A percentile compares a stretch with the other conserved stretches of the same genome.
Conservation (phyloP, 2,888 invertebrate species). For the Plagiodera versicolora region DNA sequence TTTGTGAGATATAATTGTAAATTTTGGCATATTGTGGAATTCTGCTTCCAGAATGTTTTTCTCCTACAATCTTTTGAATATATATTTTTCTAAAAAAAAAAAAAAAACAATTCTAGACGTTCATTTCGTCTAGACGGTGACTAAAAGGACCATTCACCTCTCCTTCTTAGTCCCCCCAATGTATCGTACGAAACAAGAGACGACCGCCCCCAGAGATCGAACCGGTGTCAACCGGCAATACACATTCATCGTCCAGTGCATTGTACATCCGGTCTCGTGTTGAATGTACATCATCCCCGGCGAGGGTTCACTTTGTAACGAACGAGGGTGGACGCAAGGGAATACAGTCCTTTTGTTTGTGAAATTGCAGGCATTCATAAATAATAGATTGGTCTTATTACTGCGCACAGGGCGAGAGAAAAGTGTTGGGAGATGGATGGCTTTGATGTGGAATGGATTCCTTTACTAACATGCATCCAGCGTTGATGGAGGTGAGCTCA, state of each 20-base stretch:
- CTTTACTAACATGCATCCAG: not conserved
- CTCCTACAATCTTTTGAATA: no score
- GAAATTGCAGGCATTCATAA: not conserved
- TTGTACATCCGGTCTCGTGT: constrained; percentile 29
- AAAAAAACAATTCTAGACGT: no score
- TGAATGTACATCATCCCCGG: constrained; percentile 30
- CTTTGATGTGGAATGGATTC: not conserved
- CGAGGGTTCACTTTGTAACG: constrained; percentile 8
- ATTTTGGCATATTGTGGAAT: no score
- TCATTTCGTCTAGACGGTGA: no score
- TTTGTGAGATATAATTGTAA: no score
- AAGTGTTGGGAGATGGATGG: not conserved
- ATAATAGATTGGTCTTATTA: not conserved
- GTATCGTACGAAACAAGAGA: not conserved
- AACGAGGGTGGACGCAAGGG: constrained; percentile 4
- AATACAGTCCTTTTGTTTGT: not conserved
- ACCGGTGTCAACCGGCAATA: constrained; percentile 25
- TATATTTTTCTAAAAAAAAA: no score
- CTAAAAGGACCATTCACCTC: no score
- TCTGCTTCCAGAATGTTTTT: no score
- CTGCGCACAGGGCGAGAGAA: not conserved
- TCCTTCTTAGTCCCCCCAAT: not conserved
- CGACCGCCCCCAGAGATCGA: not conserved
- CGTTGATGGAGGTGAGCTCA: not conserved
- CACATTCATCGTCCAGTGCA: constrained; percentile 31